Conservation (phyloP, 1,140 invertebrate species). For the Carcinoscorpius rotundicauda region DNA sequence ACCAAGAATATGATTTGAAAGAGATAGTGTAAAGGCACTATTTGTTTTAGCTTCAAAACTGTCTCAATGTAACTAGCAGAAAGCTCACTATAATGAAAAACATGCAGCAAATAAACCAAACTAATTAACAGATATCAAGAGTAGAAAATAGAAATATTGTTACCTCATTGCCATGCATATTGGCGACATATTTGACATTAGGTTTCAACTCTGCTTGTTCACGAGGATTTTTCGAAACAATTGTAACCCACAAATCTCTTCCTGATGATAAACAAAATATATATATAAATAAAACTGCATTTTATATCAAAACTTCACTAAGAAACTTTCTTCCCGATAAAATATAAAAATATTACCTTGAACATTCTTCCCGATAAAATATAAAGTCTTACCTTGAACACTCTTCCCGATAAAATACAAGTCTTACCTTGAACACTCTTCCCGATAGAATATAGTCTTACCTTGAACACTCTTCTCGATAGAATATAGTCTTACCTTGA, state of each 20-base stretch:
- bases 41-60: too few relatives aligned
- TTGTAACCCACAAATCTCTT: slow-evolving; percentile 87
- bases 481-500: slow-evolving; percentile 43
- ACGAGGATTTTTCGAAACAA: slow-evolving; percentile 74
- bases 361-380: slow-evolving; percentile 81
- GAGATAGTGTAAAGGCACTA: not conserved
- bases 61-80: too few relatives aligned
- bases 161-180: slow-evolving; percentile 36
- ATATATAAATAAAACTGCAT: slow-evolving; percentile 6
- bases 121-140: slow-evolving; percentile 9
- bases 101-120: not conserved
- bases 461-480: slow-evolving; percentile 66
- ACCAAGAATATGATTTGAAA: not conserved
- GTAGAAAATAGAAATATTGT: slow-evolving; percentile 4
- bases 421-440: slow-evolving; percentile 74
- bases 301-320: not conserved
- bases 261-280: slow-evolving; percentile 38
- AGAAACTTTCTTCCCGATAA: not conserved
- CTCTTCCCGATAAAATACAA: not conserved
- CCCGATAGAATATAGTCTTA: slow-evolving; percentile 69
- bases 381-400: slow-evolving; percentile 29
- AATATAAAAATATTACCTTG: not conserved
- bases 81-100: too few relatives aligned
- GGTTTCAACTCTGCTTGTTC: slow-evolving; percentile 85
- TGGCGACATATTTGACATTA: slow-evolving; percentile 39